phyloP scores from a whole-genome alignment of 1,140 invertebrate species.

The Drosophila jambulina region DNA sequence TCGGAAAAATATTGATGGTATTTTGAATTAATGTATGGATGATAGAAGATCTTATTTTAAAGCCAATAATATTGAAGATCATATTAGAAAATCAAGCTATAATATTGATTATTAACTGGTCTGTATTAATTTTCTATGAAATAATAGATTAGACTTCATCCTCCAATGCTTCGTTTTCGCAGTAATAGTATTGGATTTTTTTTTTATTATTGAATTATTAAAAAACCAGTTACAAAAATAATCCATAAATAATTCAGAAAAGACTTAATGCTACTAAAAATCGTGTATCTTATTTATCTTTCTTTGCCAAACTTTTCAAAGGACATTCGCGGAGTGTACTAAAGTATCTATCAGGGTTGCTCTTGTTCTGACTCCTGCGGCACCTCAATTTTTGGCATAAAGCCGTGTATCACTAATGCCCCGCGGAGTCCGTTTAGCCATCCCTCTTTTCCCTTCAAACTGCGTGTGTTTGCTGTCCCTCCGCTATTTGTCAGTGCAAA shows the following conservation, averaged over 20 bases:
- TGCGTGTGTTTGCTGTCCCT: slow-evolving; percentile 11
- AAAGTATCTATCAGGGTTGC: slow-evolving; percentile 36
- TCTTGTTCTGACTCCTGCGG: slow-evolving; percentile 19
- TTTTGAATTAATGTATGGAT: too few relatives aligned
- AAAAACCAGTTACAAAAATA: background rate
- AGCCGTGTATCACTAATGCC: slow-evolving; percentile 68
- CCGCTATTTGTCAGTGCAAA: slow-evolving; percentile 47
- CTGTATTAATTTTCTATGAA: too few relatives aligned
- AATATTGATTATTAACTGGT: too few relatives aligned
- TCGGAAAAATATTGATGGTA: background rate
- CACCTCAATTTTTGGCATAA: slow-evolving; percentile 76
- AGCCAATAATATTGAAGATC: background rate
- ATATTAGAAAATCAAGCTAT: too few relatives aligned
- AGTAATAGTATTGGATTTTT: background rate
- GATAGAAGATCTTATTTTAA: too few relatives aligned
- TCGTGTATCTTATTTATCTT: too few relatives aligned
- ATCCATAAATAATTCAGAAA: too few relatives aligned
- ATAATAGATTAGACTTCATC: too few relatives aligned
- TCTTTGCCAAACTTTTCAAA: background rate
- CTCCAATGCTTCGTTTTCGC: background rate
- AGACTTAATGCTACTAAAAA: too few relatives aligned
- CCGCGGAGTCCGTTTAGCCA: slow-evolving; percentile 22
- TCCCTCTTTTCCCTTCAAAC: background rate
- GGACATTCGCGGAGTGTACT: background rate
- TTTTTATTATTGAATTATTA: background rate